A percentile compares a stretch with the other conserved stretches of the same genome.
phyloP scores from a whole-genome alignment of 2,888 invertebrate genomes.

The Caprella mutica region DNA sequence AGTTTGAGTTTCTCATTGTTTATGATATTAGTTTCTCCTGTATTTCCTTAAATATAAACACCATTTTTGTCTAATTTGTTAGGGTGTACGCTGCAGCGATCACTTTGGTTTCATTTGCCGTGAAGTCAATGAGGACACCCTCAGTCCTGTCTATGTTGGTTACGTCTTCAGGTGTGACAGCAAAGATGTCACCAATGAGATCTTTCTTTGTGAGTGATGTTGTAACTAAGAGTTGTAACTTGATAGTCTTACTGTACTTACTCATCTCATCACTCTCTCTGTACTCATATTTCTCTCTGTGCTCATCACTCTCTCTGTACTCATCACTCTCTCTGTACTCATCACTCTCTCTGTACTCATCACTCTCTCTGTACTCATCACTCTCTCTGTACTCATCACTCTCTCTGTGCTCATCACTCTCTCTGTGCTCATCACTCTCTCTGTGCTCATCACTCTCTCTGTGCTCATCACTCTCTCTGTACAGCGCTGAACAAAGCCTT shows the following conservation, averaged over 20 bases:
- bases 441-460: too few species aligned
- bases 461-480: too few species aligned
- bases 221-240: background rate
- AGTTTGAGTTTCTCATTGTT: background rate
- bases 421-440: too few species aligned
- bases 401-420: too few species aligned
- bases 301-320: too few species aligned
- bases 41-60: background rate
- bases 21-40: background rate
- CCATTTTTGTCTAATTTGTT: background rate
- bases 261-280: too few species aligned
- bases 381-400: too few species aligned
- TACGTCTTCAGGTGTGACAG: constrained; percentile 85
- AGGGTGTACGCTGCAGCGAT: constrained; percentile 66
- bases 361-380: too few species aligned
- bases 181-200: constrained; percentile 65
- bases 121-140: constrained; percentile 48
- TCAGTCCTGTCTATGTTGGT: constrained; percentile 60
- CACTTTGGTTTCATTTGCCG: constrained; percentile 89
- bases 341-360: too few species aligned
- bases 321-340: too few species aligned
- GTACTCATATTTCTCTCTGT: too few species aligned
- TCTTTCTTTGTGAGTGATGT: constrained; percentile 45
- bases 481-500: constrained; percentile 33
- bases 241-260: too few species aligned